Conservation (phyloP, 2,888 invertebrate species). For the Drosophila limbata region DNA sequence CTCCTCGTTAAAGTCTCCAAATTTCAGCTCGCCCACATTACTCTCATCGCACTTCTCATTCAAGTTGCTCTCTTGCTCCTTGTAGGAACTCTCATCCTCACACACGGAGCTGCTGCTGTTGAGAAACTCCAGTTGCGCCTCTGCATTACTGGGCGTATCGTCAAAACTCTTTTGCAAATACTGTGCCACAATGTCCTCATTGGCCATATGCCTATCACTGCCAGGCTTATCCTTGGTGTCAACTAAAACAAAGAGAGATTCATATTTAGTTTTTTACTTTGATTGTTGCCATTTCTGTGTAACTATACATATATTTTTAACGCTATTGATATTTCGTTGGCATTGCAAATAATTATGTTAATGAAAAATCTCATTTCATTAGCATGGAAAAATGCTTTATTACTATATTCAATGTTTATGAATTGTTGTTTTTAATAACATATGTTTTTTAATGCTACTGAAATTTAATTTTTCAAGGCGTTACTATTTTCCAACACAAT, state of each 20-base stretch:
- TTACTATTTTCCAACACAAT: too few species aligned
- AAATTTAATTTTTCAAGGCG: too few species aligned
- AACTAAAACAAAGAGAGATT: constrained; percentile 23
- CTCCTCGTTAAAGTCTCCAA: constrained; percentile 76
- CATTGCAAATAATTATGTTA: too few species aligned
- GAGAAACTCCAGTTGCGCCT: constrained; percentile 77
- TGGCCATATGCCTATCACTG: constrained; percentile 60
- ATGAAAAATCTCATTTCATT: not conserved
- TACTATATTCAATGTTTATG: too few species aligned
- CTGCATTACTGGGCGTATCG: constrained; percentile 34
- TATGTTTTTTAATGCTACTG: not conserved
- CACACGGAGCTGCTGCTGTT: constrained; percentile 81
- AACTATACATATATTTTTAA: too few species aligned
- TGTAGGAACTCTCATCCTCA: constrained; percentile 71
- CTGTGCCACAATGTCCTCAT: constrained; percentile 74
- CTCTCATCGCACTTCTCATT: constrained; percentile 37
- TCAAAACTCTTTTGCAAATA: constrained; percentile 55
- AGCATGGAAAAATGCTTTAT: not conserved
- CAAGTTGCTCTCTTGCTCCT: not conserved
- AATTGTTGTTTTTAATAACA: too few species aligned
- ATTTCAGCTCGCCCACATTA: constrained; percentile 61
- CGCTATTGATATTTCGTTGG: too few species aligned
- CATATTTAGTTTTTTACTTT: not conserved
- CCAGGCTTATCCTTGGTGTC: constrained; percentile 16
- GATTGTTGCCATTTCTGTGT: too few species aligned